Conservation (phyloP, 2,888 invertebrate species). For the Bembecia ichneumoniformis region DNA sequence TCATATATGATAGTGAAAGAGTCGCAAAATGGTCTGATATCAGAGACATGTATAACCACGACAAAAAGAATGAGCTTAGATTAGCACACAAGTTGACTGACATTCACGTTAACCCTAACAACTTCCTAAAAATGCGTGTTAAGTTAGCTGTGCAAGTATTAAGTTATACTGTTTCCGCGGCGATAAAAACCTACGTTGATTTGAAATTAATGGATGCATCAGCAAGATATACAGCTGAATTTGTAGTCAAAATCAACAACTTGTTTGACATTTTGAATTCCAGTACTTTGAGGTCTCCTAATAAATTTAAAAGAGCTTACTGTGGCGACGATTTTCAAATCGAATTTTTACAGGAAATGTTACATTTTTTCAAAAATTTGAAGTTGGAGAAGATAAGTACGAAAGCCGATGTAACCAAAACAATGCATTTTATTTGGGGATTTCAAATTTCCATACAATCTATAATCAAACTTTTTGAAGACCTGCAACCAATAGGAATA, state of each 20-base stretch:
- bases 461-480: constrained; percentile 9
- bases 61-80: constrained; percentile 2
- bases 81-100: constrained; percentile 2
- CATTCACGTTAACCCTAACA: constrained; percentile 1
- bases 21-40: constrained; percentile 6
- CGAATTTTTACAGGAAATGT: constrained; percentile 9
- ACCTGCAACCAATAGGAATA: too few species aligned
- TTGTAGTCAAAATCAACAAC: neutral
- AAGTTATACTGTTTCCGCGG: neutral
- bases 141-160: neutral
- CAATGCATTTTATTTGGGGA: constrained; percentile 10
- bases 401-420: constrained; percentile 5
- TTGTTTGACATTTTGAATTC: neutral
- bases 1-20: neutral
- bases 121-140: neutral
- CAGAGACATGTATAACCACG: constrained; percentile 1
- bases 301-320: constrained; percentile 1
- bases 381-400: constrained; percentile 6
- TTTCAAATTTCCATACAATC: constrained; percentile 13
- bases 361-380: constrained; percentile 7
- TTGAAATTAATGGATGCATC: neutral
- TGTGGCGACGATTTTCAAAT: constrained; percentile 6
- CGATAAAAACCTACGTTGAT: neutral
- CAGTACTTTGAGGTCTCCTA: neutral
- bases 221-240: neutral